Base-by-base conservation (phyloP, 2,888 invertebrate genomes). In the Tenthredo distinguenda region DNA sequence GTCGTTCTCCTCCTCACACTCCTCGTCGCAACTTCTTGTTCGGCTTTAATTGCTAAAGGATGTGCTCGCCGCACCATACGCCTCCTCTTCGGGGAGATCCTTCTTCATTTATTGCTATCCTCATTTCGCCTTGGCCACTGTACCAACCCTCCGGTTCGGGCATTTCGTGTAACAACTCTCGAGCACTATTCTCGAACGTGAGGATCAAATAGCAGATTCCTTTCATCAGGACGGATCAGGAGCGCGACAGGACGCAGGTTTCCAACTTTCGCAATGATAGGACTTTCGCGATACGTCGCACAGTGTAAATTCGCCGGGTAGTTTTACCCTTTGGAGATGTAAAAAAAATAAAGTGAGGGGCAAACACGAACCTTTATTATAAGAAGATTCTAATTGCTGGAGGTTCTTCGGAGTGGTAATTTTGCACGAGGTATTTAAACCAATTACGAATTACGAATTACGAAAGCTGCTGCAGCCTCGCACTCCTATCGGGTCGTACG, bases 31-130 rank as follows among this genome's bases (percentile, higher is more conserved):
- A 62, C 34, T 81, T 81, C 81, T 81, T 58, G 62, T 81, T 58
- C 37, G 81, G 58, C 58, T 81, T 81, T 81, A 81, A 81, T 81
- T 81, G 81, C 81, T 34, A 40, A 81, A 81, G 62, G 81, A 81
- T 81, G 81, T 26, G 81, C 81, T 37, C 79, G 18, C n/a, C 58
- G 79, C 62, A 26, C 58, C 79, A 37, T 50, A 62, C 62, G 81
- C 37, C n/a, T 62, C 37, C 12, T 21, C 58, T 21, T 43, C 68
- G 31, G 18, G 55, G 21, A n/a, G 55, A 47, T 55, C 40, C 81
- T 81, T 26, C 81, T 62, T 62, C 55, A 81, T 81, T 81, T 81
- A 81, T 81, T 40, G 62, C 58, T 62, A 43, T 43, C 3, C 72
- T 21, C n/a, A 72, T 37, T 72, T 21, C 10, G 37, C 43, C 47